phyloP scores from a whole-genome alignment of 1,140 invertebrate species.

The Neuroterus valhalla region DNA sequence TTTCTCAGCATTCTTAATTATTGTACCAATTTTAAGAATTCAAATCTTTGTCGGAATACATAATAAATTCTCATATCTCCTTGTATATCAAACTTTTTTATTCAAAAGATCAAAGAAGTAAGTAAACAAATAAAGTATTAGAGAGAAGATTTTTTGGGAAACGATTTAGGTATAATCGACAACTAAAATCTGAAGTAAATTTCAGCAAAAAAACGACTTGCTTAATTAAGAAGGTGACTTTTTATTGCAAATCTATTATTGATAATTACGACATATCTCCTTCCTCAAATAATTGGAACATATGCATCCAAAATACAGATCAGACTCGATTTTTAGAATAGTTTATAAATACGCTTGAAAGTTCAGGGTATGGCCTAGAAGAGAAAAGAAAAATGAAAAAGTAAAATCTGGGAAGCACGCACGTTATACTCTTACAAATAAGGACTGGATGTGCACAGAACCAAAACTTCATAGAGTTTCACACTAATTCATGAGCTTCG shows the following conservation, averaged over 20 bases:
- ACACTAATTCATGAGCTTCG: slow-evolving; percentile 55
- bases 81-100: too few relatives aligned
- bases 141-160: too few relatives aligned
- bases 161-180: too few relatives aligned
- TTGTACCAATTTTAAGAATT: too few relatives aligned
- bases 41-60: too few relatives aligned
- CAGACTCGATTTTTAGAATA: slow-evolving; percentile 42
- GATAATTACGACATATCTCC: neutral
- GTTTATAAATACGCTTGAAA: slow-evolving; percentile 52
- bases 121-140: too few relatives aligned
- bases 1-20: too few relatives aligned
- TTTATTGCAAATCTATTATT: neutral
- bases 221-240: neutral
- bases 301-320: slow-evolving; percentile 14
- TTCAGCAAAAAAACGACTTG: neutral
- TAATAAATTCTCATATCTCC: too few relatives aligned
- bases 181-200: too few relatives aligned
- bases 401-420: slow-evolving; percentile 66
- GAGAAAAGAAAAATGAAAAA: slow-evolving; percentile 68
- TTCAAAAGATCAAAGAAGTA: too few relatives aligned
- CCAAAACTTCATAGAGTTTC: slow-evolving; percentile 72
- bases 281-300: neutral
- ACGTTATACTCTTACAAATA: slow-evolving; percentile 53
- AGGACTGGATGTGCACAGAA: slow-evolving; percentile 73
- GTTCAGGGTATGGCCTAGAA: slow-evolving; percentile 66